Conservation (phyloP, 2,113 vertebrate species). For the Emydocephalus ijimae region DNA sequence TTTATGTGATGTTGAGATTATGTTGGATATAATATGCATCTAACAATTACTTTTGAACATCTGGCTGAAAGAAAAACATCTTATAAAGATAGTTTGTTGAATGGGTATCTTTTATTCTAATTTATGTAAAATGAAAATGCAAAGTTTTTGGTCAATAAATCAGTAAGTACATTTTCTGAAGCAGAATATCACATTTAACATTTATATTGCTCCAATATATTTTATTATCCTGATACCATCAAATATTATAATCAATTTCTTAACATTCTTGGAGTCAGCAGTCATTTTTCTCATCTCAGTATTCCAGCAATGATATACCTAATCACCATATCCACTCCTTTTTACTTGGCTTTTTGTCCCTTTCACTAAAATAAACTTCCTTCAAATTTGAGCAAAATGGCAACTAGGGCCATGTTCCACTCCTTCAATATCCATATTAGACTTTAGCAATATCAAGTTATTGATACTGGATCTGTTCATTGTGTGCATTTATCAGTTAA, state of each 20-base stretch:
- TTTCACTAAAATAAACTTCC: conserved; percentile 33
- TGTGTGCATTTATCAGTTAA: not conserved
- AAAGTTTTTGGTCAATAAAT: conserved; percentile 55
- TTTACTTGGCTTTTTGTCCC: conserved; percentile 21
- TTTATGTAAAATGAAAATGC: conserved; percentile 53
- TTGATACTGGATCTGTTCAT: not conserved
- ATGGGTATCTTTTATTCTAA: conserved; percentile 46
- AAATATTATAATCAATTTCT: conserved; percentile 54
- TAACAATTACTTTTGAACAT: conserved; percentile 50
- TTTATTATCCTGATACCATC: conserved; percentile 32
- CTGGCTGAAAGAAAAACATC: conserved; percentile 43
- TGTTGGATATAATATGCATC: conserved; percentile 34
- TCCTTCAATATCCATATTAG: not conserved
- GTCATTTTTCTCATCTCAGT: conserved; percentile 40
- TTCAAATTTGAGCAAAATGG: not conserved
- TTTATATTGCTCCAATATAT: conserved; percentile 47
- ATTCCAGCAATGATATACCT: conserved; percentile 38
- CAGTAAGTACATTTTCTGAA: conserved; percentile 50
- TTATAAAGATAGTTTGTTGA: conserved; percentile 28
- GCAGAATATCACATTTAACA: conserved; percentile 41
- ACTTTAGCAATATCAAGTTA: not conserved
- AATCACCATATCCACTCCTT: not conserved
- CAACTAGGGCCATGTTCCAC: not conserved
- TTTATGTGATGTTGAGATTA: conserved; percentile 28
- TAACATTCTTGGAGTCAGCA: conserved; percentile 28